These are phyloP conservation scores for Podiceps cristatus DNA, from an alignment of 2,113 vertebrate genomes.

Conservation along the genomic window DNA sequence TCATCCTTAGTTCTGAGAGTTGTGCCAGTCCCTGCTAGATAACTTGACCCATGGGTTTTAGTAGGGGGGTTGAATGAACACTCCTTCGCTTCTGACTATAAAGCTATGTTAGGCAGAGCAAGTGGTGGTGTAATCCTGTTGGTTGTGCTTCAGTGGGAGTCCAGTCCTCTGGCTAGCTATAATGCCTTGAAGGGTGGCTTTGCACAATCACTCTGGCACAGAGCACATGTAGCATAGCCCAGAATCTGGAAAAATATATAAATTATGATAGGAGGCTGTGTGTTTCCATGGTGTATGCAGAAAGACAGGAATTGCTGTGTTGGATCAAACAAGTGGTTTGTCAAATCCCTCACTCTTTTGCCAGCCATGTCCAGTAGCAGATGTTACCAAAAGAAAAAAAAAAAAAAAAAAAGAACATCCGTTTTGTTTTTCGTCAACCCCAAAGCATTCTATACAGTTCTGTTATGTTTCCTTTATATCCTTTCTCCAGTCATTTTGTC, in stretches of 20 bases:
- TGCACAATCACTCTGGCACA: background rate
- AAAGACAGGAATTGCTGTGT: slow-evolving; percentile 1
- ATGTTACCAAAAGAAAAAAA: background rate
- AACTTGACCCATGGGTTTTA: background rate
- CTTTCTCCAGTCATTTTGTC: background rate
- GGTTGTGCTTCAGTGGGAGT: background rate
- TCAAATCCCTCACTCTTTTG: slow-evolving; percentile 11
- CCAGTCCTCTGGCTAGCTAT: background rate
- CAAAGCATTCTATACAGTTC: background rate
- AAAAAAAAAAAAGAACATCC: background rate
- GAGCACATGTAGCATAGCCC: background rate
- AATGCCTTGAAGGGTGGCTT: slow-evolving; percentile 3
- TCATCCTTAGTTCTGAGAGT: background rate
- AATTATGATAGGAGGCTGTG: background rate
- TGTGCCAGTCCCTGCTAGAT: background rate
- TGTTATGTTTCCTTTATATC: background rate
- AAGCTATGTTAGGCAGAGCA: background rate
- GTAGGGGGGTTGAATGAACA: background rate
- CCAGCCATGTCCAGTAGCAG: slow-evolving; percentile 3
- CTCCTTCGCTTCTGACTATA: slow-evolving; percentile 2
- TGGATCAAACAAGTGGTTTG: slow-evolving; percentile 27
- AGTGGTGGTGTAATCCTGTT: background rate
- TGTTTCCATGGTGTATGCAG: slow-evolving; percentile 33
- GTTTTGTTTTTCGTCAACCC: background rate
- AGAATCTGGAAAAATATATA: slow-evolving; percentile 14